Evolutionary conservation across 2,888 invertebrate species (phyloP).

Genomic region (Chrysomela aeneicollis): DNA sequence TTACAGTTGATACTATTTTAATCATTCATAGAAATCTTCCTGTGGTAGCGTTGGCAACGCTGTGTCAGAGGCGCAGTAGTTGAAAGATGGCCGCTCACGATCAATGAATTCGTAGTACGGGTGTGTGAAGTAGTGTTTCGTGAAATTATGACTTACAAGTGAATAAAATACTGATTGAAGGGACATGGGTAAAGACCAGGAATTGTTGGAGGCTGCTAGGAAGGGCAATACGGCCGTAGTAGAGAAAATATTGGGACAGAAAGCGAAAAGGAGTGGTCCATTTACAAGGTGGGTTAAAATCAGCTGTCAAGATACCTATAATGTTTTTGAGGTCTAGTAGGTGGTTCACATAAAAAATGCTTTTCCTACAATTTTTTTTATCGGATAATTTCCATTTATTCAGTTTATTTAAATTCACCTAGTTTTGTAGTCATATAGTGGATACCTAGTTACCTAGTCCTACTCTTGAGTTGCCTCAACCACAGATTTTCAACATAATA

Average conservation of each 20-base stretch:
- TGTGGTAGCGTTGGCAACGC: constrained; percentile 50
- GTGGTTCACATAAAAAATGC: background rate
- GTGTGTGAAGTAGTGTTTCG: constrained; percentile 62
- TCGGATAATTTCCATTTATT: background rate
- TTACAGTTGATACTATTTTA: too few species aligned
- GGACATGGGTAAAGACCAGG: constrained; percentile 95
- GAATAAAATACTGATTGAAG: constrained; percentile 49
- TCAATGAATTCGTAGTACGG: constrained; percentile 77
- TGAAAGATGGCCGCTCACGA: constrained; percentile 76
- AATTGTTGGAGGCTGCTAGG: constrained; percentile 93
- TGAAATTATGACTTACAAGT: constrained; percentile 56
- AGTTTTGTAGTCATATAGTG: too few species aligned
- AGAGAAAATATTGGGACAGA: constrained; percentile 89
- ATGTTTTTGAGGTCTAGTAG: constrained; percentile 27
- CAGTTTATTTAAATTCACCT: background rate
- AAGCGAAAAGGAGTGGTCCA: constrained; percentile 92
- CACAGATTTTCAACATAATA: too few species aligned
- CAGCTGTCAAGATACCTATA: constrained; percentile 49
- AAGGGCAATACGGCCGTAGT: constrained; percentile 89
- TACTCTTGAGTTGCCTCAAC: too few species aligned
- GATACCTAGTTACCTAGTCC: too few species aligned
- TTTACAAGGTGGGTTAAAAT: constrained; percentile 81
- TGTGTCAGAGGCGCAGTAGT: constrained; percentile 58
- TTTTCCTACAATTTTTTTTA: background rate
- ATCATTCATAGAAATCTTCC: background rate